These are phyloP conservation scores for Athene cunicularia DNA, from an alignment of 2,113 vertebrate species.

Conservation along the genomic window DNA sequence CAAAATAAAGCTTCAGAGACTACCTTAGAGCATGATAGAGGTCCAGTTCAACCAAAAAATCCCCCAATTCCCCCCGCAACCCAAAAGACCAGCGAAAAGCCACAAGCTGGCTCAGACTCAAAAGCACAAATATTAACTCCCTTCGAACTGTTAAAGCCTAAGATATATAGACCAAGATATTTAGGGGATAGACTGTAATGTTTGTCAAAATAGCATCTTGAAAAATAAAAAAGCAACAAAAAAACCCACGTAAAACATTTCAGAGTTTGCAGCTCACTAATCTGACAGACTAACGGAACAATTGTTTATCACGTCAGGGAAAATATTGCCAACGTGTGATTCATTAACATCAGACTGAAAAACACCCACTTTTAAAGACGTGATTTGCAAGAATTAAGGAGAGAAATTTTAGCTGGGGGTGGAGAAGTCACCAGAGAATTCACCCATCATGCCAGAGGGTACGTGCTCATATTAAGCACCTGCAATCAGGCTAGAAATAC, in stretches of 20 bases:
- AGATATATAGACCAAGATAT: neutral
- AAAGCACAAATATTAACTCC: neutral
- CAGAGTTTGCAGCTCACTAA: slow-evolving; percentile 19
- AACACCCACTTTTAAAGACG: neutral
- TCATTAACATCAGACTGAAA: neutral
- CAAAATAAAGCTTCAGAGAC: neutral
- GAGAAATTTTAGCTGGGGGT: neutral
- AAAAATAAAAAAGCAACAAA: neutral
- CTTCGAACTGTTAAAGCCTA: neutral
- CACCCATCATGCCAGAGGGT: neutral
- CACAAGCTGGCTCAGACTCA: neutral
- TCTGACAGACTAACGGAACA: neutral
- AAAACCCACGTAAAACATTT: fast-evolving
- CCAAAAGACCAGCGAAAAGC: neutral
- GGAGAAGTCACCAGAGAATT: neutral
- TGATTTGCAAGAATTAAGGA: neutral
- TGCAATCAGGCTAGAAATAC: neutral
- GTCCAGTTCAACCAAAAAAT: neutral
- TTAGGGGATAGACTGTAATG: neutral
- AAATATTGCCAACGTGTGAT: neutral
- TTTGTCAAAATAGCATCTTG: neutral
- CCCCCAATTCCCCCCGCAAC: no score
- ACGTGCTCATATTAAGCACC: neutral
- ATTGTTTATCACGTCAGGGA: neutral
- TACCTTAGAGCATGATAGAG: neutral